Evolutionary conservation across 2,113 vertebrate genomes (phyloP).

Genomic region (Neolamprologus caudopunctatus): DNA sequence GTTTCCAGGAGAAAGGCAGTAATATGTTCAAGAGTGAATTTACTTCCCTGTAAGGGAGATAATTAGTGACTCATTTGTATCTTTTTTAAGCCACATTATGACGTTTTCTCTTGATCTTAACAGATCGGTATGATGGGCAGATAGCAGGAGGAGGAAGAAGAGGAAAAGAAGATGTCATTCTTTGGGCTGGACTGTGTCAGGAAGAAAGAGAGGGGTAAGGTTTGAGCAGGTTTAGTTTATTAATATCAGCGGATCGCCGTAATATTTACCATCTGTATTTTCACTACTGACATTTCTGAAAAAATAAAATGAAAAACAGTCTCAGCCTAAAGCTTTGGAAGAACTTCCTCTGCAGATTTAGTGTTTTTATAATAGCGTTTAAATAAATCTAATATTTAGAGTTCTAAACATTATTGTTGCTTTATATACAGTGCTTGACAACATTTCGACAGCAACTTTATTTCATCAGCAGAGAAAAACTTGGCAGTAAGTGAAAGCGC

Average conservation of each 20-base stretch:
- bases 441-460: not conserved
- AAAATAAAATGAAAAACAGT: not conserved
- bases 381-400: not conserved
- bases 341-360: not conserved
- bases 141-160: slow-evolving; percentile 31
- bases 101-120: not conserved
- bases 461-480: not conserved
- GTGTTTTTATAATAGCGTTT: not conserved
- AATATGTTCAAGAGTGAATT: not conserved
- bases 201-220: slow-evolving; percentile 74
- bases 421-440: not conserved
- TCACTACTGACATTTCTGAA: not conserved
- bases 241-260: not conserved
- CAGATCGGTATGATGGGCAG: slow-evolving; percentile 62
- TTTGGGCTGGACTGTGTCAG: slow-evolving; percentile 72
- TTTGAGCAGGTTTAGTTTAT: not conserved
- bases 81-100: not conserved
- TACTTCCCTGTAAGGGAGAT: not conserved
- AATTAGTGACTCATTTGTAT: not conserved
- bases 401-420: not conserved
- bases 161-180: slow-evolving; percentile 74
- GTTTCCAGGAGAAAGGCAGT: not conserved
- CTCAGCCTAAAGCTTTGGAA: not conserved
- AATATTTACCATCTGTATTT: not conserved
- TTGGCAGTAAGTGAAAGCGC: not conserved